Base-by-base conservation (phyloP, 2,113 vertebrate species). In the Oryzias melastigma region DNA sequence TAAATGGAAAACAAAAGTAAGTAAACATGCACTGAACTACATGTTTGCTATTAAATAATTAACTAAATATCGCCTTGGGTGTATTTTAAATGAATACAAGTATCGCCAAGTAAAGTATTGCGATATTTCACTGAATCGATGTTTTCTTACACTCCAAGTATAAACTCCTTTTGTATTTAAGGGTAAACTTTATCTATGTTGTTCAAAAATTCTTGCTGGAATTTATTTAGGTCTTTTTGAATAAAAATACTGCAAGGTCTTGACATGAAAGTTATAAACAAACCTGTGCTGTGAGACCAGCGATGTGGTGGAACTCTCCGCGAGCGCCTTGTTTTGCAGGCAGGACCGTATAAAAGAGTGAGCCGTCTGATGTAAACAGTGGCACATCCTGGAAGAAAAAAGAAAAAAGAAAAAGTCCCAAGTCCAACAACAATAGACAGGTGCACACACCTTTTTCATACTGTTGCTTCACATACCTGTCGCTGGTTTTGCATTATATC, bases 301-400 rank as follows among this genome's bases (percentile, higher is more conserved):
- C 91, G 2, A 94, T 68, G 68, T 94, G 93, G 49, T 81, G 86
- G 64, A 92, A 94, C 71, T 94, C 93, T 59, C 93, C 93, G 3
- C 88, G 89, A 48, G 91, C 88, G 1, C 93, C 93, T 65, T 93
- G 93, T 52, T 93, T 94, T 14, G 90, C 91, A 2, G 91, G 90
- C 53, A 93, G 81, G 5, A 90, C 77, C 5, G 92, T 78, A 56
- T 93, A 94, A 81, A 93, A 91, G 44, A 86, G 49, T 0, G 88
- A 85, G 45, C 87, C 71, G 18, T 94, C 91, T 13, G 75, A 64
- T 6, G 90, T 85, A 73, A 94, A 93, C 78, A 94, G 22, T 0
- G 91, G 92, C 47, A 68, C 68, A 18, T 92, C 92, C 91, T 93
- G 88, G 67, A n/a, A 64, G 22, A 22, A 57, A n/a, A 27, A 51